Conservation (phyloP, 2,113 vertebrate species). For the Condylura cristata region DNA sequence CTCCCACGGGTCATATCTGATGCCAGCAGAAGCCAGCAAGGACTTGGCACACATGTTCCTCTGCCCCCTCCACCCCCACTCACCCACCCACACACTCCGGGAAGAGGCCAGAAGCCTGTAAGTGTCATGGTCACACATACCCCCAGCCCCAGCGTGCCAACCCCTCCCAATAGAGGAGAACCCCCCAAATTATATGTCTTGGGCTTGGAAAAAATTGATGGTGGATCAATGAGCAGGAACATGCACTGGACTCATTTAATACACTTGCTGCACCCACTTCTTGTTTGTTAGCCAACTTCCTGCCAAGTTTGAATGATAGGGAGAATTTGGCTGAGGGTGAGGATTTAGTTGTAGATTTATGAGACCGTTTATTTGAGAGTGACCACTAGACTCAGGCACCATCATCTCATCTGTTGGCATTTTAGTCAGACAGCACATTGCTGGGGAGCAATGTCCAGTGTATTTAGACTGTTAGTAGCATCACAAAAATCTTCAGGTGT, state of each 20-base stretch:
- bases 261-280: background rate
- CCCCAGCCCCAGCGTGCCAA: no score
- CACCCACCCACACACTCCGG: no score
- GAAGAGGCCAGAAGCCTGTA: background rate
- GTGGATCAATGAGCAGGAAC: constrained; percentile 73
- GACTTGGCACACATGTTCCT: background rate
- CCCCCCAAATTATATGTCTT: no score
- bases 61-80: background rate
- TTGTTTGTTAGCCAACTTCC: background rate
- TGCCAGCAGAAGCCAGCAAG: background rate
- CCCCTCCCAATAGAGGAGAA: background rate
- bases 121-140: no score
- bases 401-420: background rate
- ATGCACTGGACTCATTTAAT: background rate
- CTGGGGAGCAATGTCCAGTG: background rate
- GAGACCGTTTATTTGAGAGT: background rate
- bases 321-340: background rate
- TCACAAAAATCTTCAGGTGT: background rate
- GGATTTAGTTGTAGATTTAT: background rate
- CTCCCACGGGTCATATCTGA: background rate
- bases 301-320: background rate
- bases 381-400: background rate
- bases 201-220: constrained; percentile 76
- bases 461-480: background rate
- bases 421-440: background rate